Evolutionary conservation across 1,140 invertebrate species (phyloP).

Genomic region (Saccostrea echinata): DNA sequence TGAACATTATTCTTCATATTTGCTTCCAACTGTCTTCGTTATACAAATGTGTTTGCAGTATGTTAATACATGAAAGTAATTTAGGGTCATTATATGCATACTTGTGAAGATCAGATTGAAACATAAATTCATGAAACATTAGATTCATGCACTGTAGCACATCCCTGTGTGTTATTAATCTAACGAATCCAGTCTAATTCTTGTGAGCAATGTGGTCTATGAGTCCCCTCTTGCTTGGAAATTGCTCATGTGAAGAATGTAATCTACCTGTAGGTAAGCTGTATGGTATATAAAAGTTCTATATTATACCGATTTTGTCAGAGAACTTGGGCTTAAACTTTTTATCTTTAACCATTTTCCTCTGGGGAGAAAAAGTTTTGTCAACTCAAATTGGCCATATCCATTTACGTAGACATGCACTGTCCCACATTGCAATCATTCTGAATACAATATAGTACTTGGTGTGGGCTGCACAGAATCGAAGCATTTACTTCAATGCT

Average conservation of each 20-base stretch:
- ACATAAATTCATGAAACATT: too few species aligned
- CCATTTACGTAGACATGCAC: not conserved
- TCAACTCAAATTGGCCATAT: not conserved
- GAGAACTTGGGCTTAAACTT: constrained; percentile 18
- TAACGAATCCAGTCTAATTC: not conserved
- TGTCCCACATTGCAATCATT: constrained; percentile 36
- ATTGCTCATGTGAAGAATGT: too few species aligned
- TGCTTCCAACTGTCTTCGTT: too few species aligned
- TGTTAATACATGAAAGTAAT: too few species aligned
- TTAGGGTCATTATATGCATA: too few species aligned
- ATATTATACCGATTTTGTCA: constrained; percentile 9
- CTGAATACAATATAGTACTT: not conserved
- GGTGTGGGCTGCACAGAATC: constrained; percentile 8
- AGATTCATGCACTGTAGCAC: too few species aligned
- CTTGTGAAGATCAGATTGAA: too few species aligned
- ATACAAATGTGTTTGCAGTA: too few species aligned
- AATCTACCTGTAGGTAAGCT: not conserved
- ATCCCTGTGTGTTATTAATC: too few species aligned
- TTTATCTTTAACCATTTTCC: not conserved
- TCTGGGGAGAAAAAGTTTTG: not conserved
- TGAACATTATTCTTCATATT: too few species aligned
- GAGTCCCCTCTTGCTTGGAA: not conserved
- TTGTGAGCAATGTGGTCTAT: not conserved
- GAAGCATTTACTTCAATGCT: constrained; percentile 9
- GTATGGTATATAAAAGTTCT: not conserved